Evolutionary conservation across 2,888 invertebrate species (phyloP).

Genomic region (Mantis religiosa): DNA sequence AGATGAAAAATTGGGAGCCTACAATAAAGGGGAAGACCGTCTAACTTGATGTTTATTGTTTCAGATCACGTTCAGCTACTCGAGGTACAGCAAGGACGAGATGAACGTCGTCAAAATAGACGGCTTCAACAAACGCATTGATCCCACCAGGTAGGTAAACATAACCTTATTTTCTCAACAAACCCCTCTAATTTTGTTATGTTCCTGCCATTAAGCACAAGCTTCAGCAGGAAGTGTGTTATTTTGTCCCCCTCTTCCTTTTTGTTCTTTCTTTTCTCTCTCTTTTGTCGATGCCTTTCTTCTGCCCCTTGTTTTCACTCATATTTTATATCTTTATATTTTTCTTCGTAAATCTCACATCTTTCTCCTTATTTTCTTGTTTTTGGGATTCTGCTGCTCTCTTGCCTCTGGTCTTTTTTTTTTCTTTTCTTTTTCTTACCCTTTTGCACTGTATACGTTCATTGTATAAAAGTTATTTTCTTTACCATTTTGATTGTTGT

Average conservation of each 20-base stretch:
- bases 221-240: background rate
- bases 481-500: too few relatives aligned
- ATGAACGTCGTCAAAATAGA: constrained; percentile 84
- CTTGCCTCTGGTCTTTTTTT: too few relatives aligned
- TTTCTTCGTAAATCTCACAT: background rate
- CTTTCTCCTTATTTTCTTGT: too few relatives aligned
- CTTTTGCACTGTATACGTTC: too few relatives aligned
- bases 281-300: background rate
- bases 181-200: background rate
- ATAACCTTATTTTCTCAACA: background rate
- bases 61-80: constrained; percentile 85
- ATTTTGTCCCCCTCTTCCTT: background rate
- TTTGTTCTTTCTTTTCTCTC: background rate
- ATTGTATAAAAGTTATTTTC: too few relatives aligned
- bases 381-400: too few relatives aligned
- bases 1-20: background rate
- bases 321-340: background rate
- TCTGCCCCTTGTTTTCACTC: background rate
- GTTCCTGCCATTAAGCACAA: background rate
- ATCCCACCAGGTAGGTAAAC: constrained; percentile 80
- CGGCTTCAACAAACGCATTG: constrained; percentile 73
- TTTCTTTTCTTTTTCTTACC: too few relatives aligned
- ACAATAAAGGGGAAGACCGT: background rate
- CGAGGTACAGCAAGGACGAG: constrained; percentile 67
- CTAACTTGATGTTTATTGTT: constrained; percentile 37